Conservation (phyloP, 1,140 invertebrate species). For the Pollicipes pollicipes region DNA sequence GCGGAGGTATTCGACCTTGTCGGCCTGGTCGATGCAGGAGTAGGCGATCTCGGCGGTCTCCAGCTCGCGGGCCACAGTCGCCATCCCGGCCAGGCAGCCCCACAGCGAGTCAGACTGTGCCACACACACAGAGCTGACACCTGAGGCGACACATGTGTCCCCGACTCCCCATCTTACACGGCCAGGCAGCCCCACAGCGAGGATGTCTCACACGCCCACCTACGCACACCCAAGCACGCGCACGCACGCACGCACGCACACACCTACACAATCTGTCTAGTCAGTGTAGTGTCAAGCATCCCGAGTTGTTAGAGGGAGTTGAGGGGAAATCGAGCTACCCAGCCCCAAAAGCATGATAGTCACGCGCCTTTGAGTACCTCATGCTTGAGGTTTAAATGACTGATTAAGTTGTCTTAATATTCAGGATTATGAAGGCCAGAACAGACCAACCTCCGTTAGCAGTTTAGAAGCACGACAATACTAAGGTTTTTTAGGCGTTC, state of each 20-base stretch:
- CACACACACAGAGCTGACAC: neutral
- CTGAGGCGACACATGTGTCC: neutral
- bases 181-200: slow-evolving; percentile 3
- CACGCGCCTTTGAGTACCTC: too few relatives aligned
- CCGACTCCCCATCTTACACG: neutral
- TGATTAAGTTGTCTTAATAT: too few relatives aligned
- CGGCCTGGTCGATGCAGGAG: slow-evolving; percentile 70
- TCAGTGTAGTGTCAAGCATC: neutral
- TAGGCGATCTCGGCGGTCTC: slow-evolving; percentile 80
- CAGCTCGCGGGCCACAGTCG: slow-evolving; percentile 56
- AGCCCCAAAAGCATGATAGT: too few relatives aligned
- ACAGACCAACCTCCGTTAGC: too few relatives aligned
- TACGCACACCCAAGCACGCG: neutral
- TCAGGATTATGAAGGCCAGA: too few relatives aligned
- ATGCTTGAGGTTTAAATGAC: too few relatives aligned
- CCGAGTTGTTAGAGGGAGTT: too few relatives aligned
- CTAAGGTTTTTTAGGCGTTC: too few relatives aligned
- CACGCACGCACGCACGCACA: neutral
- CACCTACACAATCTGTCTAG: neutral
- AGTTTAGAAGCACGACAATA: too few relatives aligned
- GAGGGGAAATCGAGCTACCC: too few relatives aligned
- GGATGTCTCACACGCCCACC: neutral
- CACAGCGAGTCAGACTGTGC: slow-evolving; percentile 57
- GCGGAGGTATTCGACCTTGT: slow-evolving; percentile 79
- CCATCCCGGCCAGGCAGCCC: slow-evolving; percentile 73